Base-by-base conservation (phyloP, 2,797 vertebrate genomes). In the Enteromius paludinosus region DNA sequence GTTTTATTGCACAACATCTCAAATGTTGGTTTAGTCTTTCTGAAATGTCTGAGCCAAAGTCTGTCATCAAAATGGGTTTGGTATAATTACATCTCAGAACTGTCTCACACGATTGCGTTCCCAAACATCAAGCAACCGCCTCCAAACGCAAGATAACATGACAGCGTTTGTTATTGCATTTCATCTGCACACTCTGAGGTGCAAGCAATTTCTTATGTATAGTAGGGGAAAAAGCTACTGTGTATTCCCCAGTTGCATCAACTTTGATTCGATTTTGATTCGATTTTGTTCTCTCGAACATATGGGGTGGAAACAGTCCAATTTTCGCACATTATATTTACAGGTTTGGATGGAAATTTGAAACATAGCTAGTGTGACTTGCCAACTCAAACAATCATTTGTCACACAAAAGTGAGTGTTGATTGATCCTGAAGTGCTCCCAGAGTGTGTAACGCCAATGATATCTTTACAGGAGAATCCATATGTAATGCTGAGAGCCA, bases 401-500 rank as follows among this genome's bases (percentile, higher is more conserved):
- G 8, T 41, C 54, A 41, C n/a, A 28, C 14, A 74, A 61, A 74
- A 38, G 20, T 59, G 30, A 54, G 25, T 73, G 52, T 41, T 9
- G 2, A 59, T 25, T 59, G n/a, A 41, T 75, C 43, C 4, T 41
- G 20, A 56, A 73, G 71, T 71, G 69, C 69, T 49, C 2, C 9
- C 12, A 30, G 28, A 18, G 62, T 72, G 38, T 49, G 17, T 80
- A 30, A 78, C 35, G 3, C 49, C 30, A 66, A 18, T 69, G n/a
- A 38, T 79, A 18, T 86, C 3, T 87, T 95, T 95, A 88, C 94
- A 99, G 98, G 98, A 99, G 94, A 99, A 99, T 93, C 98, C 98
- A 0, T 99, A 99, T 23, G 95, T 99, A 88, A 99, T 99, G 98
- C 95, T 99, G 90, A 96, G 97, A 89, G 93, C 91, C 83, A 98